Base-by-base conservation (phyloP, 2,113 vertebrate genomes). In the Datnioides undecimradiatus region DNA sequence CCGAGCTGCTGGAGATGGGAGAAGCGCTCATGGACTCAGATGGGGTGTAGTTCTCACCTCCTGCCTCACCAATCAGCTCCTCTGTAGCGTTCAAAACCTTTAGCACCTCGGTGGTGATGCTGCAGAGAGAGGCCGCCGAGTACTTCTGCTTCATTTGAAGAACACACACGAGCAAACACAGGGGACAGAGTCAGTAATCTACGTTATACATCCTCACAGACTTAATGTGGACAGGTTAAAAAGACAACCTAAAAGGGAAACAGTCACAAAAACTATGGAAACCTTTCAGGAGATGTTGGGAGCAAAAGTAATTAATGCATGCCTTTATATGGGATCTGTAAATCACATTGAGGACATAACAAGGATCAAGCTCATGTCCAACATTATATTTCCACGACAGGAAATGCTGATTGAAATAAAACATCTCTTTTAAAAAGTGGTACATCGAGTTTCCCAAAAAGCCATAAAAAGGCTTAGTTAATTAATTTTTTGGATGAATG, bases 71-170 rank as follows among this genome's bases (percentile, higher is more conserved):
- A 19, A 99, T 97, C 88, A 99, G 91, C 71, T 98, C 97, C 91
- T 99, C 97, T 0, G 97, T 98, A 67, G 97, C 97, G 0, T 98
- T 99, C 91, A 99, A 95, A 81, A 99, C 97, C 91, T 97, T 98
- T 85, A 99, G 94, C 80, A 98, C 97, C 92, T 99, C 97, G 33
- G 97, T 98, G 87, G 98, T 99, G 95, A 99, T 98, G 95, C 97
- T 98, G 96, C 97, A 99, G 93, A 99, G 97, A 83, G 97, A 99
- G 41, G 97, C 97, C 71, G 98, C 97, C 58, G 98, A 98, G 91
- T 96, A 96, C 94, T 98, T 98, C 97, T 99, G 95, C 94, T 95
- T 91, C 77, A 81, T 41, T 54, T 41, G n/a, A 62, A 52, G 1
- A 65, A 68, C 27, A 57, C 52, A 79, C 19, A 71, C n/a, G n/a